Base-by-base conservation (phyloP, 2,797 vertebrate species). In the Peromyscus nudipes region DNA sequence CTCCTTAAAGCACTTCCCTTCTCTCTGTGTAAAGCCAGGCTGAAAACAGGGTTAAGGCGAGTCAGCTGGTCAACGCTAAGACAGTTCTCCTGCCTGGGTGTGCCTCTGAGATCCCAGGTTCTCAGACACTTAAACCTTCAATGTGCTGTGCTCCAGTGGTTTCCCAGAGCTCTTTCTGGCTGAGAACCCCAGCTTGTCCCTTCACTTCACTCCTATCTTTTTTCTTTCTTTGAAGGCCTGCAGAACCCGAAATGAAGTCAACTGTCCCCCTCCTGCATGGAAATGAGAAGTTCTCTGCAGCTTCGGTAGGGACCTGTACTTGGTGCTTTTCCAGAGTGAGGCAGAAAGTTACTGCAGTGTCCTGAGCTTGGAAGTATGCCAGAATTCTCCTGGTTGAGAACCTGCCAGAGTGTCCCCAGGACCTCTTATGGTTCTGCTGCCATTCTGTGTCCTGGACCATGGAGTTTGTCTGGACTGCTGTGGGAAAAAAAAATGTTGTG, bases 371-470 rank as follows among this genome's bases (percentile, higher is more conserved):
- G 84, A 46, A 88, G 37, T 25, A 64, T 89, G 92, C 96, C 86
- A 92, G 75, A 34, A 55, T 43, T 77, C n/a, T 84, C 40, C 37
- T 31, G 6, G 64, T 37, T 82, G 94, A 85, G 76, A 34, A 37
- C 34, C 81, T 92, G 88, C 82, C 82, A 94, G 71, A 69, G 55
- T n/a, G 19, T 92, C 89, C 92, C 76, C 46, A 55, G 80, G 84
- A 65, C 31, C 43, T 83, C 49, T 88, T 55, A 67, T 6, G 46
- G 89, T 83, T 27, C 31, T 46, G 17, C 87, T 91, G 57, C 43
- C 19, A 4, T 77, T 14, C 37, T 86, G 27, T 79, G 69, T 73
- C 25, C 69, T 84, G 73, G 75, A 52, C 87, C 81, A 57, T 40
- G 27, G 52, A 85, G 43, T 77, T 34, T 57, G n/a, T 94, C 73